Evolutionary conservation across 2,797 vertebrate species (phyloP).

Genomic region (Anniella stebbinsi): DNA sequence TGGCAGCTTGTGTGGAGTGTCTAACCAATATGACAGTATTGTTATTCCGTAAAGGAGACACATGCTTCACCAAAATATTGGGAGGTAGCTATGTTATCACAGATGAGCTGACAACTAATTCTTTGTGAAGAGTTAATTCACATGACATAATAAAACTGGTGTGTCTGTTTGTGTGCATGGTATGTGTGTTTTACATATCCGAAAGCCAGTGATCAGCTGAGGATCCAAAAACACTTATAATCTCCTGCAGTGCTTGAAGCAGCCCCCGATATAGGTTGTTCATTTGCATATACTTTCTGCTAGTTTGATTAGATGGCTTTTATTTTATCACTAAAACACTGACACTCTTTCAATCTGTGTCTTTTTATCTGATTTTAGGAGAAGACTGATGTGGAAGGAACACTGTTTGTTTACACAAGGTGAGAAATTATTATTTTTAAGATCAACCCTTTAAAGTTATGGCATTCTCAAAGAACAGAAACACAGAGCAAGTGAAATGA

Average conservation of each 20-base stretch:
- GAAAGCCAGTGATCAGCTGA: background rate
- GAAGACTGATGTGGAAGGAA: constrained; percentile 97
- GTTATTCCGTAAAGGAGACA: background rate
- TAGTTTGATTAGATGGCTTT: constrained; percentile 5
- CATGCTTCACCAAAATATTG: background rate
- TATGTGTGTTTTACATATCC: background rate
- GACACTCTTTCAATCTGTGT: background rate
- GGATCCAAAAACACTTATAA: background rate
- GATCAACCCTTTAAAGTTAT: background rate
- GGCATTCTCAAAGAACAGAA: background rate
- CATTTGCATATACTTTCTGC: background rate
- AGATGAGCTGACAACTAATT: background rate
- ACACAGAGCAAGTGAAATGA: background rate
- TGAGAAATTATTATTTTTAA: constrained; percentile 71
- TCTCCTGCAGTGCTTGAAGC: background rate
- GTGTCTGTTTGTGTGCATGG: background rate
- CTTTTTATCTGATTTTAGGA: constrained; percentile 82
- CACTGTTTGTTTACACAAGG: constrained; percentile 96
- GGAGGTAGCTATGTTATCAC: background rate
- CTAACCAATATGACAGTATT: background rate
- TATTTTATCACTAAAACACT: constrained; percentile 5
- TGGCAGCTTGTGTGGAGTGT: background rate
- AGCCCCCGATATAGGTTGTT: background rate
- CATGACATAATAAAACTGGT: background rate
- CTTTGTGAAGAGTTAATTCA: no score